Evolutionary conservation across 2,888 invertebrate genomes (phyloP).

Genomic region (Limnephilus auricula): DNA sequence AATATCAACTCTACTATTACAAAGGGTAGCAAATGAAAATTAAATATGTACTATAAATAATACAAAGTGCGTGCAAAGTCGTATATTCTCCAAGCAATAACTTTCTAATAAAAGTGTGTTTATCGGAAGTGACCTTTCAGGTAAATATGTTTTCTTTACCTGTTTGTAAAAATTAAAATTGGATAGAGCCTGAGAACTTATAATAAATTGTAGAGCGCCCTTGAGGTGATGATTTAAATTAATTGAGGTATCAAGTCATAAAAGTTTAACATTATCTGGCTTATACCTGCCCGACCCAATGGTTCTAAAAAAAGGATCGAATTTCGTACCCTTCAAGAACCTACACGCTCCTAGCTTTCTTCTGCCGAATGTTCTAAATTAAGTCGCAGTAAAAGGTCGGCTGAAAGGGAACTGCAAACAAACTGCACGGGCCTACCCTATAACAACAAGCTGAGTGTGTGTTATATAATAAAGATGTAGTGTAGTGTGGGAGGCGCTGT

Average conservation of each 20-base stretch:
- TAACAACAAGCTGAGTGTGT: background rate
- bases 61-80: no score
- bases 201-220: no score
- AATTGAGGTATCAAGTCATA: background rate
- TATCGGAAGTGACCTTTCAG: no score
- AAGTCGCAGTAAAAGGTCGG: background rate
- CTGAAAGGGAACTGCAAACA: background rate
- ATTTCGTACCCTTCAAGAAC: background rate
- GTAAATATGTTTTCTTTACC: no score
- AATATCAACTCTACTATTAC: no score
- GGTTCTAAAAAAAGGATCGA: constrained; percentile 2
- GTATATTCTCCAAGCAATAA: no score
- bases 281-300: background rate
- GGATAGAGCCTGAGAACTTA: no score
- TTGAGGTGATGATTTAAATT: background rate
- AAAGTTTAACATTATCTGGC: background rate
- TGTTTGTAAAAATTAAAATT: no score
- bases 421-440: background rate
- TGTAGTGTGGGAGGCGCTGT: background rate
- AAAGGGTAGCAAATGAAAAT: no score
- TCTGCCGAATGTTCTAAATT: background rate
- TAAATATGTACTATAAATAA: no score
- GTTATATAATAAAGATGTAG: background rate
- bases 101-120: no score
- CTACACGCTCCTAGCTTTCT: background rate